Evolutionary conservation across 2,797 vertebrate genomes (phyloP).

Genomic region (Setipinna tenuifilis): DNA sequence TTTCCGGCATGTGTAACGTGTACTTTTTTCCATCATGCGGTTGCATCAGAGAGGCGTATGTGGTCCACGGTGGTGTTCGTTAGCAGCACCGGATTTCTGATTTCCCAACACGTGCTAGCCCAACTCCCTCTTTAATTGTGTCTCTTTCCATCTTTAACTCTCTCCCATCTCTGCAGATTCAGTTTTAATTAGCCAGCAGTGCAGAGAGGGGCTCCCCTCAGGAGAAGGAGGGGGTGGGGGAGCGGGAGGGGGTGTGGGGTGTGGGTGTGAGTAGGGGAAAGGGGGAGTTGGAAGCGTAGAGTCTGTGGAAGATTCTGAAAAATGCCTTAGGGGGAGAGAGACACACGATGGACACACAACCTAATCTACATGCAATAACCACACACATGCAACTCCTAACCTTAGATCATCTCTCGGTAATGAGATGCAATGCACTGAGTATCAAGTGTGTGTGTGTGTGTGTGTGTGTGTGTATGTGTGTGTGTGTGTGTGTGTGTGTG

Average conservation of each 20-base stretch:
- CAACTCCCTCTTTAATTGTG: slow-evolving; percentile 44
- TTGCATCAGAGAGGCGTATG: neutral
- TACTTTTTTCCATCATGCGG: neutral
- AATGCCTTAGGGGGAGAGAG: neutral
- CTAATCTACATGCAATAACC: neutral
- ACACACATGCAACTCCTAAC: neutral
- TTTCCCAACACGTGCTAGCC: slow-evolving; percentile 8
- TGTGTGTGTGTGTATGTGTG: neutral
- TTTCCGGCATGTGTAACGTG: too few relatives aligned
- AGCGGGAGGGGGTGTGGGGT: neutral
- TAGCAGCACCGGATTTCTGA: slow-evolving; percentile 16
- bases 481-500: neutral
- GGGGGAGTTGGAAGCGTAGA: too few relatives aligned
- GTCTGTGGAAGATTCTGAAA: neutral
- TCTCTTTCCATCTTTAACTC: slow-evolving; percentile 49
- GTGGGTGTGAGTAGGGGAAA: too few relatives aligned
- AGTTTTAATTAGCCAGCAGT: slow-evolving; percentile 47
- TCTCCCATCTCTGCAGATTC: slow-evolving; percentile 43
- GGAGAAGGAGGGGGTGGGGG: slow-evolving; percentile 40
- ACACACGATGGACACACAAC: neutral
- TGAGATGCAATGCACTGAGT: neutral
- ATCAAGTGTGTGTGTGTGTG: neutral
- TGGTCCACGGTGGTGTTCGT: neutral
- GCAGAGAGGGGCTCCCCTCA: slow-evolving; percentile 34
- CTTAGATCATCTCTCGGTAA: neutral